Evolutionary conservation across 53 echinoderm and acorn worm genomes (phyloP), one percentile per base, ranked within the genome.

Genomic region (Luidia sarsii): DNA sequence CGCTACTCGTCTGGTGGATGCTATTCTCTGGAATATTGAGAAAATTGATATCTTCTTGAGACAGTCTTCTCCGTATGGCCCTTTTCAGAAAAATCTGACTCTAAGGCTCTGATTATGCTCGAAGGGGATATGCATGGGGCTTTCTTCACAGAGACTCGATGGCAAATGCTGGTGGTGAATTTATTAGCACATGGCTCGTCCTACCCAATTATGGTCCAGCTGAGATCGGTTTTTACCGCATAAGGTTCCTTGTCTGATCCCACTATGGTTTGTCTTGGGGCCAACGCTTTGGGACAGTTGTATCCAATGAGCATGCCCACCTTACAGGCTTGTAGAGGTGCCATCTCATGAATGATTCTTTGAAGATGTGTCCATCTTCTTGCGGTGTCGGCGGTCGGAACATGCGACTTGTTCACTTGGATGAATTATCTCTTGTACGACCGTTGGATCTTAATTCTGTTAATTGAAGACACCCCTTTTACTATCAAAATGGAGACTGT

Each of bases 161-260:
- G 63, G 28, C 84, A 68, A 16, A 29, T 31, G 64, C 36, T 81
- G 33, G 66, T 32, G 37, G 33, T 23, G 22, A 36, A 24, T 34
- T 45, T 64, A 29, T 30, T 31, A 3, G 21, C 65, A n/a, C n/a
- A n/a, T 33, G 31, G 33, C 13, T 71, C 38, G 1, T 57, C 50
- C 43, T 55, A 49, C 30, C 85, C 89, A 43, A 85, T 49, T 33
- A 90, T 90, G 70, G 81, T 85, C 90, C 90, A 90, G 8, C 90
- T 85, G n/a, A 90, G 51, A 13, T 80, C 64, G 0, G 90, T 90
- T 15, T 79, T 59, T 38, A 90, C 48, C 18, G 90, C 90, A 22
- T 81, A 90, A 31, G 85, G 85, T 48, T 85, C 71, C 24, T 27
- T 57, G 24, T 85, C 90, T 13, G 16, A 62, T 5, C 90, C 81